Conservation (phyloP, 2,113 vertebrate species). For the Anhinga rufa region DNA sequence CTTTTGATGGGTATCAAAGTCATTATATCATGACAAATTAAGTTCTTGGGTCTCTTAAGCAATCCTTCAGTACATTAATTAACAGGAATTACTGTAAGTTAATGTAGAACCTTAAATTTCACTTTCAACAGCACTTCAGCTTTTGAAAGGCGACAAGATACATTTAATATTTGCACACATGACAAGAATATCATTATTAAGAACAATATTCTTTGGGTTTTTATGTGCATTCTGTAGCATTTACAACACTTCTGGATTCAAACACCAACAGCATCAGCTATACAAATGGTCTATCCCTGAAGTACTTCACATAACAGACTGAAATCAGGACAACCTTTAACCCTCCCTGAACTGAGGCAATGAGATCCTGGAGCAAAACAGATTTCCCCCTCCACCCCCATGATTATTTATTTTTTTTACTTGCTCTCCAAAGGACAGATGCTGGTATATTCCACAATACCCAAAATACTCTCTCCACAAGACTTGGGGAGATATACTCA, state of each 20-base stretch:
- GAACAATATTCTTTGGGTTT: constrained; percentile 81
- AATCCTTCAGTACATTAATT: not conserved
- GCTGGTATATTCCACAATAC: not conserved
- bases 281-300: not conserved
- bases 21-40: not conserved
- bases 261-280: not conserved
- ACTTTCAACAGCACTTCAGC: constrained; percentile 82
- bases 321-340: not conserved
- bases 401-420: not conserved
- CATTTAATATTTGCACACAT: constrained; percentile 78
- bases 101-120: constrained; percentile 82
- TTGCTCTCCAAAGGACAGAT: not conserved
- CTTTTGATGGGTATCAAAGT: not conserved
- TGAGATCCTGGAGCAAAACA: not conserved
- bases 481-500: not conserved
- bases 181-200: constrained; percentile 70
- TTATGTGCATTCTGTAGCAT: constrained; percentile 70
- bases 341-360: accelerated
- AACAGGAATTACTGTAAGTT: not conserved
- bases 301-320: not conserved
- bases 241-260: not conserved
- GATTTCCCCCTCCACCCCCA: accelerated
- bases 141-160: constrained; percentile 87
- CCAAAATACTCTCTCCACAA: not conserved
- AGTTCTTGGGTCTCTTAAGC: not conserved